Conservation (phyloP, 2,797 vertebrate species). For the Varecia variegata region DNA sequence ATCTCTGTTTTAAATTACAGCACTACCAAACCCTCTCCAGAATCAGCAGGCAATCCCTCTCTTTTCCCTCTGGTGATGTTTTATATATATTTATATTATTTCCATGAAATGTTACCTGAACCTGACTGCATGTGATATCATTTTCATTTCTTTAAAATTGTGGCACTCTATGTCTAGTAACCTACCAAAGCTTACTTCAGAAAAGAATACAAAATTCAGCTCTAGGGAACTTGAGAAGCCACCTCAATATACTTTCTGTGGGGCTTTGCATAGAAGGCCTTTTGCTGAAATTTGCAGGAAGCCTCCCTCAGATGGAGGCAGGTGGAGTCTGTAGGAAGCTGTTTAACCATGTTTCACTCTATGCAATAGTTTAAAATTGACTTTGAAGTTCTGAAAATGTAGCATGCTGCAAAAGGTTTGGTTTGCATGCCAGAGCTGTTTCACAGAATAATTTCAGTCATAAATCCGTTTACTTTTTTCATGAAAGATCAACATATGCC, state of each 20-base stretch:
- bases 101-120: neutral
- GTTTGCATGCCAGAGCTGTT: neutral
- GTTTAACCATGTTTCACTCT: neutral
- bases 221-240: neutral
- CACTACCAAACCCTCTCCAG: neutral
- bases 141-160: conserved; percentile 24
- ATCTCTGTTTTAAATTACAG: conserved; percentile 68
- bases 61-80: neutral
- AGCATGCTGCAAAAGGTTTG: neutral
- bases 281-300: neutral
- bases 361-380: neutral
- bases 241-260: neutral
- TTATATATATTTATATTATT: neutral
- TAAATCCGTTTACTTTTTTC: neutral
- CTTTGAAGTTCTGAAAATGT: conserved; percentile 3
- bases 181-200: neutral
- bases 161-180: neutral
- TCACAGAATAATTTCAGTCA: conserved; percentile 3
- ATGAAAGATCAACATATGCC: neutral
- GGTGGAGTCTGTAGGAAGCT: neutral
- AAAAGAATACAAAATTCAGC: neutral
- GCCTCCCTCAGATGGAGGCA: neutral
- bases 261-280: neutral
- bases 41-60: neutral
- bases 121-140: neutral